Conservation (phyloP, 2,113 vertebrate species). For the Clarias gariepinus region DNA sequence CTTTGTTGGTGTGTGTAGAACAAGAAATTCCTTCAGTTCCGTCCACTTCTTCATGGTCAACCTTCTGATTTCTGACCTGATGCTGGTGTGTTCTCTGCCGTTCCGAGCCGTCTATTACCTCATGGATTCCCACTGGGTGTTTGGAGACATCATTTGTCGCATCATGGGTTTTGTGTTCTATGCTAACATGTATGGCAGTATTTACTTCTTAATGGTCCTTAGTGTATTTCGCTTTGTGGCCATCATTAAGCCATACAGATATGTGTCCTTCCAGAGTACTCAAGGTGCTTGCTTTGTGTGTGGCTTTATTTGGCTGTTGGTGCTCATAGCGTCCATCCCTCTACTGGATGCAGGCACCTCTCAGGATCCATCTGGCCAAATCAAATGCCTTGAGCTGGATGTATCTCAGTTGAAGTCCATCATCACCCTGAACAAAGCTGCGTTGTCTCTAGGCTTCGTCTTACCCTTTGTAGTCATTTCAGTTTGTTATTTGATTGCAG, state of each 20-base stretch:
- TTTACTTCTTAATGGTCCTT: slow-evolving; percentile 75
- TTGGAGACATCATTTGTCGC: slow-evolving; percentile 70
- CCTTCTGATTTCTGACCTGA: slow-evolving; percentile 75
- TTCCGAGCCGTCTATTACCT: slow-evolving; percentile 73
- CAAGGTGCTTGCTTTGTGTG: slow-evolving; percentile 63
- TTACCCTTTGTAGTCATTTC: slow-evolving; percentile 69
- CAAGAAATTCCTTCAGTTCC: slow-evolving; percentile 56
- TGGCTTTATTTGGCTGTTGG: slow-evolving; percentile 65
- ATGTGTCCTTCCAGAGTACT: slow-evolving; percentile 48
- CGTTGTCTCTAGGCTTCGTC: slow-evolving; percentile 68
- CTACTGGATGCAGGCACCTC: slow-evolving; percentile 46
- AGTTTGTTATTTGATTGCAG: slow-evolving; percentile 71
- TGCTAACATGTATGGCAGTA: slow-evolving; percentile 80
- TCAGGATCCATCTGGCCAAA: neutral
- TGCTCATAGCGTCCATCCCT: slow-evolving; percentile 57
- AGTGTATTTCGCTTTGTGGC: slow-evolving; percentile 74
- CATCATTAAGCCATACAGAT: slow-evolving; percentile 65
- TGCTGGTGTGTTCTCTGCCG: slow-evolving; percentile 74
- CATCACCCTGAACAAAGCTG: slow-evolving; percentile 64
- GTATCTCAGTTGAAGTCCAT: neutral
- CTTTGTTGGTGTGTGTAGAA: slow-evolving; percentile 63
- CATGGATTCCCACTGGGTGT: slow-evolving; percentile 67
- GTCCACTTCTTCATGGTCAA: slow-evolving; percentile 77
- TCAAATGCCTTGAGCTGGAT: slow-evolving; percentile 69
- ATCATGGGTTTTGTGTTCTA: slow-evolving; percentile 74